Conservation (phyloP, 2,113 vertebrate species). For the Haemorhous mexicanus region DNA sequence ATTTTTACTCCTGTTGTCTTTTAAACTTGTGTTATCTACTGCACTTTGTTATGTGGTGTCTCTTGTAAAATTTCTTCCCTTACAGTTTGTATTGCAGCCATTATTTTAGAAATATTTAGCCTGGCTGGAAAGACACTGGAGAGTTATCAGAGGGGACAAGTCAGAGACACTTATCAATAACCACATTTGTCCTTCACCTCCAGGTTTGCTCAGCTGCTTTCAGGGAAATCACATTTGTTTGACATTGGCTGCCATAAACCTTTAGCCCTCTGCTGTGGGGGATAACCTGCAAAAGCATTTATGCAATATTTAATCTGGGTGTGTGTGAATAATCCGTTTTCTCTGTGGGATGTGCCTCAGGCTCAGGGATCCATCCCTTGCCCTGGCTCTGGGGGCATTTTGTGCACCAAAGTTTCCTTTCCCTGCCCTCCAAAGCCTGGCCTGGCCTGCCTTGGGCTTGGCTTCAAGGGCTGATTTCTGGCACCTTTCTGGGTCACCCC, state of each 20-base stretch:
- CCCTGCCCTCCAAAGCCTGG: not conserved
- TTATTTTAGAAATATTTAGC: not conserved
- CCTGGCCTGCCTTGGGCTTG: not conserved
- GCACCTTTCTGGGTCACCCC: not conserved
- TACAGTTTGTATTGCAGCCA: not conserved
- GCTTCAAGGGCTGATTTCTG: not conserved
- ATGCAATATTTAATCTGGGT: not conserved
- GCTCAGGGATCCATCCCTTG: not conserved
- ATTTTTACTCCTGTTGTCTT: constrained; percentile 32
- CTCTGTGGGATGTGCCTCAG: fast-evolving
- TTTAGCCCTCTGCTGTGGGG: not conserved
- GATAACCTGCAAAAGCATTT: not conserved
- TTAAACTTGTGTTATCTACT: not conserved
- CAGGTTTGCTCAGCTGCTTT: not conserved
- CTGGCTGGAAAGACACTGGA: not conserved
- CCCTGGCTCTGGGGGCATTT: not conserved
- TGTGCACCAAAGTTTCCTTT: not conserved
- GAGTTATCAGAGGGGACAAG: not conserved
- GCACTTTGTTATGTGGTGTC: not conserved
- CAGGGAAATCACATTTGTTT: not conserved
- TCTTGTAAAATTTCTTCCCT: not conserved
- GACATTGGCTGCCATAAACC: not conserved
- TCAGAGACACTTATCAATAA: not conserved
- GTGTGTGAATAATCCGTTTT: not conserved
- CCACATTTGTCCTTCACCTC: not conserved